A percentile compares a stretch with the other conserved stretches of the same genome.
These are phyloP conservation scores for Lasioglossum baleicum DNA, from an alignment of 1,140 invertebrate species.

Conservation along the genomic window DNA sequence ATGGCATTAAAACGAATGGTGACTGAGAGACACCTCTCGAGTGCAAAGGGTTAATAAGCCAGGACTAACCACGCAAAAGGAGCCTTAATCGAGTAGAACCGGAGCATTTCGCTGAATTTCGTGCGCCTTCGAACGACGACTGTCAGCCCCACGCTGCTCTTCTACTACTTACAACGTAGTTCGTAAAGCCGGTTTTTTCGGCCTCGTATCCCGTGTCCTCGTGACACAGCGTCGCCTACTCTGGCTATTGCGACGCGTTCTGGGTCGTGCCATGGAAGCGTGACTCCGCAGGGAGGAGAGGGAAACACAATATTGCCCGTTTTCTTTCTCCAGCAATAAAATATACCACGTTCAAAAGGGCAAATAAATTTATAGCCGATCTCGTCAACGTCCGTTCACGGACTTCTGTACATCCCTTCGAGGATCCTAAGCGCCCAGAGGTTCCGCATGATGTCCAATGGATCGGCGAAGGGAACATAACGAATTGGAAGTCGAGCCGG, in stretches of 20 bases:
- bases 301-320: constrained; percentile 49
- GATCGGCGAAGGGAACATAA: constrained; percentile 25
- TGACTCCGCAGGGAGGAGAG: not conserved
- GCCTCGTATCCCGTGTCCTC: constrained; percentile 25
- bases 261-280: too few species aligned
- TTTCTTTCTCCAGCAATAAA: constrained; percentile 72
- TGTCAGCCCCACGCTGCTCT: too few species aligned
- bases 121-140: too few species aligned
- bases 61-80: too few species aligned
- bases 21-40: too few species aligned
- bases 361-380: constrained; percentile 78
- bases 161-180: constrained; percentile 29
- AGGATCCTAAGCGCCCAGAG: constrained; percentile 13
- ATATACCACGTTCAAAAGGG: constrained; percentile 71
- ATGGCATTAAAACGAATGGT: too few species aligned
- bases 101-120: too few species aligned
- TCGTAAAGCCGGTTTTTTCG: constrained; percentile 32
- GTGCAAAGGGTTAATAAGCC: too few species aligned
- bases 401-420: constrained; percentile 36
- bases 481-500: constrained; percentile 69
- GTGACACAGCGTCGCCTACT: not conserved
- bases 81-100: too few species aligned
- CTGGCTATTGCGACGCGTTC: not conserved
- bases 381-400: constrained; percentile 66
- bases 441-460: constrained; percentile 24